Conservation (phyloP, 2,797 vertebrate species). For the Xiphorhynchus erythropygius region DNA sequence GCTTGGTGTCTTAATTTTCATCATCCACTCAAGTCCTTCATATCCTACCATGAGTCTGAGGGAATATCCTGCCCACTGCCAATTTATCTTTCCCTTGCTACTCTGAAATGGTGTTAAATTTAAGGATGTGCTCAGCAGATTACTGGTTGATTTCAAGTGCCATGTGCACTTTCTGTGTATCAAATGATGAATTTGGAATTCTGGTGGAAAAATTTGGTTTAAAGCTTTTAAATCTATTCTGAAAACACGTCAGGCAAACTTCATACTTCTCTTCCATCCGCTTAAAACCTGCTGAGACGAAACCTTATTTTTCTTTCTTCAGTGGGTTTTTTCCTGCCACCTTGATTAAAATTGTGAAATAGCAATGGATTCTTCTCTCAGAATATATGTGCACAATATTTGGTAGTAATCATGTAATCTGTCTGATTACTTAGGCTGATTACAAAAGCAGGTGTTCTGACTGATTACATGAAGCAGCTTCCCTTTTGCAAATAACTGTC, state of each 20-base stretch:
- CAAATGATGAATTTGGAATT: background rate
- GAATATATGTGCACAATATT: background rate
- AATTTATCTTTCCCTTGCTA: background rate
- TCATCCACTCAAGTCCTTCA: background rate
- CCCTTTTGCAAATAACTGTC: conserved; percentile 34
- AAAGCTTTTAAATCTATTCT: background rate
- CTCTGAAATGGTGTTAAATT: background rate
- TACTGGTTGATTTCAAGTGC: background rate
- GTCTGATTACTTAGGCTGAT: conserved; percentile 35
- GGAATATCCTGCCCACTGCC: background rate
- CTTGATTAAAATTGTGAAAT: conserved; percentile 28
- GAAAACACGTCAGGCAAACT: background rate
- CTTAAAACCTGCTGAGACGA: background rate
- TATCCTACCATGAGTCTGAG: background rate
- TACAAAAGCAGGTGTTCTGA: conserved; percentile 33
- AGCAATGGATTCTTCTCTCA: background rate
- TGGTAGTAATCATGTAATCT: conserved; percentile 33
- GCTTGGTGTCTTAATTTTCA: background rate
- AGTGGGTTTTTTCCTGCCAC: background rate
- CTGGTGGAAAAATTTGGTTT: fast-evolving
- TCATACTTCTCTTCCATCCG: background rate
- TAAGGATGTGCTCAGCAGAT: background rate
- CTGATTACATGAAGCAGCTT: conserved; percentile 19
- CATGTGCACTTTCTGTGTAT: background rate
- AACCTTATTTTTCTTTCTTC: background rate